Percentiles rank a stretch among this genome's conserved stretches.
These are phyloP conservation scores for Isurus oxyrinchus DNA, from an alignment of 2,113 vertebrate species.

Conservation along the genomic window DNA sequence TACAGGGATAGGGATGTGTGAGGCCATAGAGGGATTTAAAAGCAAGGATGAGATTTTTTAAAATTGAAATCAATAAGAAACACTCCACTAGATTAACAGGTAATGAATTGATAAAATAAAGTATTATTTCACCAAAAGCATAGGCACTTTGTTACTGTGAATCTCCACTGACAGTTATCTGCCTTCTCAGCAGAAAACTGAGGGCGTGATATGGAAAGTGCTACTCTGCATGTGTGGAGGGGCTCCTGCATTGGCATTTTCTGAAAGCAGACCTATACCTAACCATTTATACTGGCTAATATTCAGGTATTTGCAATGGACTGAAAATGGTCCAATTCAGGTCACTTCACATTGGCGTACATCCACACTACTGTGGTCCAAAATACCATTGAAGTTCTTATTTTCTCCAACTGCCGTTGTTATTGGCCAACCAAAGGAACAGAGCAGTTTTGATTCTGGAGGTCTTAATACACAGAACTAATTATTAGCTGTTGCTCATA, in stretches of 20 bases:
- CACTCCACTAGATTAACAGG: neutral
- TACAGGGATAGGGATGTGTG: neutral
- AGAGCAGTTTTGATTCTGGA: neutral
- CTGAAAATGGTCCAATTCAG: slow-evolving; percentile 15
- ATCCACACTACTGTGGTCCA: slow-evolving; percentile 22
- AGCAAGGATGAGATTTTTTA: neutral
- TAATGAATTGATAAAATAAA: neutral
- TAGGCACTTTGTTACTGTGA: neutral
- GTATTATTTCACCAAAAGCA: neutral
- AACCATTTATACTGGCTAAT: slow-evolving; percentile 11
- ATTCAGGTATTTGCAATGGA: slow-evolving; percentile 8
- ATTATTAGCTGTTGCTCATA: neutral
- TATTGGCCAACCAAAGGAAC: neutral
- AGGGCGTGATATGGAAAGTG: neutral
- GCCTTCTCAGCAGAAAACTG: neutral
- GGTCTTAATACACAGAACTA: neutral
- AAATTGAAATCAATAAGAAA: neutral
- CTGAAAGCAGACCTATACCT: slow-evolving; percentile 10
- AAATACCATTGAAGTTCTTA: slow-evolving; percentile 12
- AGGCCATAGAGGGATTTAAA: neutral
- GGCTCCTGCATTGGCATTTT: neutral
- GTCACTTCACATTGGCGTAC: neutral
- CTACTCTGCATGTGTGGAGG: neutral
- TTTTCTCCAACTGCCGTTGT: neutral
- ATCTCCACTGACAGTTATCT: neutral